Base-by-base conservation (phyloP, 1,140 invertebrate genomes). In the Pinna nobilis region DNA sequence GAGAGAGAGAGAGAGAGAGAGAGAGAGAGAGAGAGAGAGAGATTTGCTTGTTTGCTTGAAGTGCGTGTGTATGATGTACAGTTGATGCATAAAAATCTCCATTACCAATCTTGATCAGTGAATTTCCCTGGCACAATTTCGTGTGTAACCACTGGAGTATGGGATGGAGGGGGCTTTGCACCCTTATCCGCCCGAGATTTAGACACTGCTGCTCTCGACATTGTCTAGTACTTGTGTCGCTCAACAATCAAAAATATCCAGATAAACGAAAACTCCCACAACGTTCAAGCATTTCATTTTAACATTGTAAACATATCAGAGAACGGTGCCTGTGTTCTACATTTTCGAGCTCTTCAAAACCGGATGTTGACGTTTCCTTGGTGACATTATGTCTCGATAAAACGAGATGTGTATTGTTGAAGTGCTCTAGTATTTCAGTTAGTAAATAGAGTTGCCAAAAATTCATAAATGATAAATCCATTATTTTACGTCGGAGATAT, bases 41-140 rank as follows among this genome's bases (percentile, higher is more conserved):
- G n/a, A n/a, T n/a, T n/a, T n/a, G n/a, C n/a, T n/a, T n/a, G n/a
- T n/a, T n/a, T n/a, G n/a, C n/a, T n/a, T n/a, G n/a, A n/a, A n/a
- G n/a, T n/a, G n/a, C n/a, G n/a, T n/a, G n/a, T n/a, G n/a, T n/a
- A n/a, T n/a, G n/a, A n/a, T n/a, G n/a, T n/a, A n/a, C n/a, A n/a
- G n/a, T n/a, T n/a, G n/a, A 23, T 53, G 30, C 9, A 53, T 23
- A 53, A 23, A 53, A 53, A 1, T 53, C 30, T 53, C 50, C 55
- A 59, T 63, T 30, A 89, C 88, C 88, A 89, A 70, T 88, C 87
- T 70, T 85, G 82, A 63, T 89, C 88, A 75, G 79, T 88, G 64
- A 85, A 88, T 82, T 88, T 88, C 50, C 88, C 88, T 35, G 87
- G 87, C 7, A 88, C 86, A 64, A 89, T 89, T 81, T 89, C 88